phyloP scores from a whole-genome alignment of 2,113 vertebrate species.

The Calidris pugnax region DNA sequence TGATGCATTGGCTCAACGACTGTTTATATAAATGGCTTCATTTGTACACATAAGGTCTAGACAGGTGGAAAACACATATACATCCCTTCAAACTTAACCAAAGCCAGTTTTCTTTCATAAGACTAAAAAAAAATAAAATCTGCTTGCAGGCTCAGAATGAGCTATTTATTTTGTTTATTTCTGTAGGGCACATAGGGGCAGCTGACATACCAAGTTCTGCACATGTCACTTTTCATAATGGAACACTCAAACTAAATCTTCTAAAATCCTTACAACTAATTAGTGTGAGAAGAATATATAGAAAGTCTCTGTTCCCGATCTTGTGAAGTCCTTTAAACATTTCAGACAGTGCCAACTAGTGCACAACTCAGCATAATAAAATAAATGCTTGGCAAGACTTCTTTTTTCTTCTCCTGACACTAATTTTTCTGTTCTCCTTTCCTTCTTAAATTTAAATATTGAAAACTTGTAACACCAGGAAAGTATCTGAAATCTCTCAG shows the following conservation, averaged over 20 bases:
- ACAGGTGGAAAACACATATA: background rate
- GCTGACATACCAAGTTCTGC: background rate
- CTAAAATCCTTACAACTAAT: background rate
- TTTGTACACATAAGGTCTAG: background rate
- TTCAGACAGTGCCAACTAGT: background rate
- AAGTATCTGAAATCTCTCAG: background rate
- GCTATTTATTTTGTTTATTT: background rate
- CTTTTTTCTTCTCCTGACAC: background rate
- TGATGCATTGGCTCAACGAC: background rate
- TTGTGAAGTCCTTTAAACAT: background rate
- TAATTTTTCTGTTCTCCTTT: background rate
- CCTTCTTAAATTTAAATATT: background rate
- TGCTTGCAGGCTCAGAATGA: background rate
- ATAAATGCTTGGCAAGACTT: background rate
- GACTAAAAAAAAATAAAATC: background rate
- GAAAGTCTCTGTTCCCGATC: background rate
- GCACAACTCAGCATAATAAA: background rate
- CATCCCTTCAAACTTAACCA: background rate
- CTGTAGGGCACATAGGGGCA: background rate
- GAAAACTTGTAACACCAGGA: background rate
- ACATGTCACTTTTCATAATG: background rate
- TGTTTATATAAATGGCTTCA: background rate
- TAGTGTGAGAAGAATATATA: background rate
- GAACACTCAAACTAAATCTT: background rate
- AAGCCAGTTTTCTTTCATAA: background rate